Percentiles rank a stretch among this genome's conserved stretches.
Conservation (phyloP, 2,888 invertebrate species). For the Protodeltote pygarga region DNA sequence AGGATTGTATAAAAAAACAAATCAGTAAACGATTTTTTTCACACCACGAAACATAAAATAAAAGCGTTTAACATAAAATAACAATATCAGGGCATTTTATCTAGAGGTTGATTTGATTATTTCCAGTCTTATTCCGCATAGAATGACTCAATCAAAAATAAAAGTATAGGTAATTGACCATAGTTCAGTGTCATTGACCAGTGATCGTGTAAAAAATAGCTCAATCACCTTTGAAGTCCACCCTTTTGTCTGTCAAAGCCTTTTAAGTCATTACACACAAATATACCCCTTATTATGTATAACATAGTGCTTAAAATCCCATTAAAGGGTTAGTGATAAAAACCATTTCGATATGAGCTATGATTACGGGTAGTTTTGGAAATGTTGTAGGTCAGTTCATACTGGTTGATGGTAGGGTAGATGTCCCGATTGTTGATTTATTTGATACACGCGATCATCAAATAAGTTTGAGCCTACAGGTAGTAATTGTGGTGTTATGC, state of each 20-base stretch:
- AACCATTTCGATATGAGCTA: slow-evolving; percentile 45
- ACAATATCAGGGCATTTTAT: too few species aligned
- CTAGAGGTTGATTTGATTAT: too few species aligned
- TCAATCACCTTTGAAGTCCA: slow-evolving; percentile 62
- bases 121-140: slow-evolving; percentile 10
- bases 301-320: slow-evolving; percentile 46
- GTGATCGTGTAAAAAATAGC: slow-evolving; percentile 48
- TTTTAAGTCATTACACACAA: slow-evolving; percentile 18
- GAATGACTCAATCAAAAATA: slow-evolving; percentile 17
- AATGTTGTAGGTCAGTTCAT: slow-evolving; percentile 43
- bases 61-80: too few species aligned
- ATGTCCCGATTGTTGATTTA: slow-evolving; percentile 57
- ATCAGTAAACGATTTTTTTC: too few species aligned
- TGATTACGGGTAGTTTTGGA: slow-evolving; percentile 19
- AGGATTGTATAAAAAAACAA: too few species aligned
- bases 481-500: slow-evolving; percentile 30
- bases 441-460: slow-evolving; percentile 55
- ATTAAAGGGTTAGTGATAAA: slow-evolving; percentile 22
- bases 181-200: slow-evolving; percentile 44
- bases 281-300: slow-evolving; percentile 38
- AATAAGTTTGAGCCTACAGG: slow-evolving; percentile 34
- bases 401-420: slow-evolving; percentile 53
- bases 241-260: slow-evolving; percentile 42
- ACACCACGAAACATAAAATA: too few species aligned
- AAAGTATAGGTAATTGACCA: slow-evolving; percentile 27